Percentiles rank a stretch among this genome's conserved stretches.
phyloP scores from a whole-genome alignment of 1,140 invertebrate genomes.

The Grapholita molesta region DNA sequence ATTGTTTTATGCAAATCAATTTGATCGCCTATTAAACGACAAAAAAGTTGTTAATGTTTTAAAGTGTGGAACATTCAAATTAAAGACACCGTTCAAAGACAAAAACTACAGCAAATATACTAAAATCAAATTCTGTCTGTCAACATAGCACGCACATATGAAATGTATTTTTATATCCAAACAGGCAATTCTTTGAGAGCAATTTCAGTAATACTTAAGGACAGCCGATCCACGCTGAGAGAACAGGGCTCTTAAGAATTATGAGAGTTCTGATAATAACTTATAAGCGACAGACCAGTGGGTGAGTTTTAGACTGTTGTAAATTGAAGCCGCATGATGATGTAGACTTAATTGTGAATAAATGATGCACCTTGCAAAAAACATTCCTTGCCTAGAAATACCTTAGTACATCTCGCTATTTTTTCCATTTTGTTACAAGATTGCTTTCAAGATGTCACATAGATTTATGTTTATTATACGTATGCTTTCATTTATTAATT shows the following conservation, averaged over 20 bases:
- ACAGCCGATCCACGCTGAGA: neutral
- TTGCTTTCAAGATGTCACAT: no score
- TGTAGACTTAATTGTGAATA: neutral
- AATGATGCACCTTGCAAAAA: neutral
- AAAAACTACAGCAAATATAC: neutral
- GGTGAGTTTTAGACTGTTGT: neutral
- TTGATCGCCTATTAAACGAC: neutral
- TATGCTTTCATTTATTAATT: no score
- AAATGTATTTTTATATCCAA: no score
- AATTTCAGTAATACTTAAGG: neutral
- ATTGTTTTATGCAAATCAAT: neutral
- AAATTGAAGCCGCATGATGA: neutral
- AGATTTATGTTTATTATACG: no score
- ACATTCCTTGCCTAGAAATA: neutral
- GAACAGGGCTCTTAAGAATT: neutral
- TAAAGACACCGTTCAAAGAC: neutral
- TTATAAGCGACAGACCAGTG: neutral
- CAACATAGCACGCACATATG: no score
- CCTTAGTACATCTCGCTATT: no score
- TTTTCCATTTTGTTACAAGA: no score
- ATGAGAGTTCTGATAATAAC: neutral
- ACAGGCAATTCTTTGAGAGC: neutral
- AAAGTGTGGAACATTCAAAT: neutral
- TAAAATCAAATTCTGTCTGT: neutral
- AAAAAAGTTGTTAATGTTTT: neutral